Conservation (phyloP, 1,140 invertebrate species). For the Aradophagus sp. region DNA sequence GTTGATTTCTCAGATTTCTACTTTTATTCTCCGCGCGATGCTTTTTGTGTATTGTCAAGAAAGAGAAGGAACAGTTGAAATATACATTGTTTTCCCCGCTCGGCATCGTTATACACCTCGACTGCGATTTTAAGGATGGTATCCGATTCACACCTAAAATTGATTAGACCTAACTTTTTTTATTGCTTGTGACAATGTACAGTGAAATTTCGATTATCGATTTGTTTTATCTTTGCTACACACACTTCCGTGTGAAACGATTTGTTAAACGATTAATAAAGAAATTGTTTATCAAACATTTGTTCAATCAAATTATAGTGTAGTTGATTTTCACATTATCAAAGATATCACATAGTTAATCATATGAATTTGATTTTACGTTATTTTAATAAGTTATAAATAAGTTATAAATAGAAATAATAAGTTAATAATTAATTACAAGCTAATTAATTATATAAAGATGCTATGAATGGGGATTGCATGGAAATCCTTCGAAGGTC, state of each 20-base stretch:
- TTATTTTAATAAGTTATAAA: no score
- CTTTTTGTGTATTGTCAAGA: not conserved
- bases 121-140: no score
- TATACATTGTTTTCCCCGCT: no score
- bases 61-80: not conserved
- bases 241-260: slow-evolving; percentile 1
- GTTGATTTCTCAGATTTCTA: no score
- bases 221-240: slow-evolving; percentile 9
- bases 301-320: slow-evolving; percentile 1
- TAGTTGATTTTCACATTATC: slow-evolving; percentile 2
- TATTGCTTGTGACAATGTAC: slow-evolving; percentile 2
- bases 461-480: no score
- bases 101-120: not conserved
- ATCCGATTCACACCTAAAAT: slow-evolving; percentile 5
- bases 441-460: no score
- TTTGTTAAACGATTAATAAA: slow-evolving; percentile 19
- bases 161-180: not conserved
- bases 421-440: no score
- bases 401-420: no score
- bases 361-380: no score
- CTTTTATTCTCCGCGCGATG: not conserved
- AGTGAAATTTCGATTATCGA: not conserved
- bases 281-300: slow-evolving; percentile 13
- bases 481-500: no score
- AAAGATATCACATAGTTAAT: no score